These are phyloP conservation scores for Drosophila baimaii DNA, from an alignment of 1,140 invertebrate genomes.

Conservation along the genomic window DNA sequence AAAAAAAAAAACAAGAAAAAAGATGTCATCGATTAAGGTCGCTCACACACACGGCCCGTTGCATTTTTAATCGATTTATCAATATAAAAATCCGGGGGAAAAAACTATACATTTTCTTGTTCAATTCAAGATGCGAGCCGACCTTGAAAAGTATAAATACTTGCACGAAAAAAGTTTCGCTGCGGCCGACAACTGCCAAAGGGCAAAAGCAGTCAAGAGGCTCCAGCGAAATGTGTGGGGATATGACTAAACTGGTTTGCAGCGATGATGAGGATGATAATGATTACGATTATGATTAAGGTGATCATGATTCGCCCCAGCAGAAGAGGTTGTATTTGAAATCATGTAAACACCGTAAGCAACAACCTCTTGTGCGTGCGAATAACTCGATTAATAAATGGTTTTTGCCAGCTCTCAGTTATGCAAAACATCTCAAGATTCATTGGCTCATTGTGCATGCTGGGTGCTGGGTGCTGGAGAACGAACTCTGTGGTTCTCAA, in stretches of 20 bases:
- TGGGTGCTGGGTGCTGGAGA: neutral
- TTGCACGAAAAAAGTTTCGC: slow-evolving; percentile 47
- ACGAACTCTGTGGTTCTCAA: slow-evolving; percentile 32
- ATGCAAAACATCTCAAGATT: slow-evolving; percentile 68
- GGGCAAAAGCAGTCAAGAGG: slow-evolving; percentile 51
- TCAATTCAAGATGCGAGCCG: slow-evolving; percentile 50
- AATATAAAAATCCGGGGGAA: slow-evolving; percentile 26
- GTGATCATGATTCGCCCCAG: slow-evolving; percentile 17
- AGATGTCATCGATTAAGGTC: slow-evolving; percentile 75
- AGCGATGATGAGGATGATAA: neutral
- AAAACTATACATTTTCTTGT: slow-evolving; percentile 47
- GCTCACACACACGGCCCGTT: slow-evolving; percentile 65
- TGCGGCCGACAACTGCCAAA: slow-evolving; percentile 12
- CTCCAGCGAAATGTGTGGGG: slow-evolving; percentile 41
- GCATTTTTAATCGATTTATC: slow-evolving; percentile 52
- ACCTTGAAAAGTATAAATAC: slow-evolving; percentile 67
- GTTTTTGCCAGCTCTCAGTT: slow-evolving; percentile 40
- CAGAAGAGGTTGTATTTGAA: slow-evolving; percentile 35
- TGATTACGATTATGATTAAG: slow-evolving; percentile 30
- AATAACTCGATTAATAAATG: slow-evolving; percentile 75
- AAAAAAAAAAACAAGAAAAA: slow-evolving; percentile 4
- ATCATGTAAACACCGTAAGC: slow-evolving; percentile 62
- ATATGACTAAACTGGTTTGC: slow-evolving; percentile 51
- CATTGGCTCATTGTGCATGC: slow-evolving; percentile 61
- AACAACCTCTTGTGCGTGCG: slow-evolving; percentile 64